Base-by-base conservation (phyloP, 2,113 vertebrate species). In the Lampris megalopsis region DNA sequence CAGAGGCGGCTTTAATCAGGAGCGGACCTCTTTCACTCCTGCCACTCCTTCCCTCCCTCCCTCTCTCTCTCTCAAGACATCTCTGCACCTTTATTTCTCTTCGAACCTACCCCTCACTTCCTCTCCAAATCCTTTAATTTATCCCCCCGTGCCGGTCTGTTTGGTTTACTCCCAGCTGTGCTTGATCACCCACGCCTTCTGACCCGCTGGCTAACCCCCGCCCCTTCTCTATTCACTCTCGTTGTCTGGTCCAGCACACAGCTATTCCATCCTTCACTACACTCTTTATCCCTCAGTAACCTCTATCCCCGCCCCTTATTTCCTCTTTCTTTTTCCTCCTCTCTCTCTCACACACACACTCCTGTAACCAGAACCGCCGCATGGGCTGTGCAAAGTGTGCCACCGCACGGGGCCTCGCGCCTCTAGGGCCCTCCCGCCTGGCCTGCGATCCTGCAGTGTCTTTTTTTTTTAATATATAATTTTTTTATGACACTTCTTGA, bases 101-200 rank as follows among this genome's bases (percentile, higher is more conserved):
- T 63, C n/a, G 9, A 35, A 75, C 38, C 53, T 61, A 72, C 13
- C 45, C 38, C 10, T 11, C 36, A n/a, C 24, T 66, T 72, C 45
- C 9, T 49, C 48, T 74, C 37, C 24, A 43, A 78, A 75, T 68
- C 42, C 49, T 69, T 80, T 43, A 9, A 71, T 81, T 82, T 54
- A 78, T 77, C 40, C 6, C 40, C 78, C 49, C 50, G 48, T 50
- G 41, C 65, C 43, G 11, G 10, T 53, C 45, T 50, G 11, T 71
- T 13, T 66, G 61, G 37, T 81, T 68, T 62, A 24, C 64, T 83
- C 63, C 56, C 69, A 82, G 71, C 82, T 70, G 73, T 69, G 71
- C 58, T 60, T 5, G 54, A 72, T 81, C 71, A 63, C 72, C 63
- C 67, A 45, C 37, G 69, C 58, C 71, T 63, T 57, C 43, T 66